A percentile compares a stretch with the other conserved stretches of the same genome.
These are phyloP conservation scores for Catamblyrhynchus diadema DNA, from an alignment of 2,797 vertebrate genomes.

Conservation along the genomic window DNA sequence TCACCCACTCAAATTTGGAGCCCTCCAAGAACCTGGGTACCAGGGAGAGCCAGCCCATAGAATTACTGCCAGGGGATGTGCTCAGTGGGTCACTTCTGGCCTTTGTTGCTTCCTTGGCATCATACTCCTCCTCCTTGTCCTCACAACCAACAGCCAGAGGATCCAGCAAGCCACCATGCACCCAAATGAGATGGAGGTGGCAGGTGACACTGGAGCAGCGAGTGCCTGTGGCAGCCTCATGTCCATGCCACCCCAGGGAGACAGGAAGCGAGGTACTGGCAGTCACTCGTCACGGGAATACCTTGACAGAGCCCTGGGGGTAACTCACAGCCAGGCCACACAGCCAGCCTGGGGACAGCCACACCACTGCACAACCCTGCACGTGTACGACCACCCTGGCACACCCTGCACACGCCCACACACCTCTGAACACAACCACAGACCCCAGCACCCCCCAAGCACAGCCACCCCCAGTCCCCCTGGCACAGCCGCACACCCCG, in stretches of 20 bases:
- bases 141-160: background rate
- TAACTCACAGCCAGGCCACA: background rate
- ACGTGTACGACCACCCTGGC: background rate
- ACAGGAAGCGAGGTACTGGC: accelerated
- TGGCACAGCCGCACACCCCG: accelerated
- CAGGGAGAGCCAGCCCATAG: background rate
- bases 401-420: background rate
- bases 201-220: accelerated
- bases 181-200: background rate
- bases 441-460: background rate
- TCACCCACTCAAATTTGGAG: accelerated
- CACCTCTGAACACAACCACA: background rate
- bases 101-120: background rate
- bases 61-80: background rate
- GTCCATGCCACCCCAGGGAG: background rate
- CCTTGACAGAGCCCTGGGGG: background rate
- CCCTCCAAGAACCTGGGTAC: background rate
- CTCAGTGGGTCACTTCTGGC: background rate
- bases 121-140: background rate
- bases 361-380: background rate
- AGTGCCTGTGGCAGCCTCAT: accelerated
- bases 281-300: background rate
- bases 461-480: background rate
- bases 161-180: background rate
- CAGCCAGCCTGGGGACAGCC: background rate